Evolutionary conservation across 2,797 vertebrate genomes (phyloP), one percentile per base, ranked within the genome.

Genomic region (Loris lydekkerianus): DNA sequence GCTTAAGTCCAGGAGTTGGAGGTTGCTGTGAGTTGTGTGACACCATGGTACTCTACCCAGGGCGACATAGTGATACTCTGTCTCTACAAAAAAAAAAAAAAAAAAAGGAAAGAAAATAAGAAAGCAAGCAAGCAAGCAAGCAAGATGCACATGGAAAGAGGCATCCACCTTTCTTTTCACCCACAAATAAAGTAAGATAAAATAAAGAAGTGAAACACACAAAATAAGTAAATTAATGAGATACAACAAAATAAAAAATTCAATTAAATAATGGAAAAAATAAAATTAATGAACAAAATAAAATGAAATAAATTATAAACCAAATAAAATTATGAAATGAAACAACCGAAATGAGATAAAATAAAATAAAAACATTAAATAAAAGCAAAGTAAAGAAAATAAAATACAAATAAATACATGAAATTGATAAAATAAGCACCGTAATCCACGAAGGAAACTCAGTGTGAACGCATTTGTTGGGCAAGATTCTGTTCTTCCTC

Each of bases 271-370:
- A 25, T 65, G 63, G 15, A 17, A 20, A 27, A 72, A 89, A 85
- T 80, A 49, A 80, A 93, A 40, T 21, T 10, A 85, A 76, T 46
- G 46, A 46, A 46, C n/a, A 29, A 69, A 87, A 84, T 75, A 49
- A 75, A 93, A 46, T 46, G 20, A 70, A 78, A 58, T 40, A 75
- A 90, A 89, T 20, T 27, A 58, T 75, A 85, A 75, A 46, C 17
- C 27, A 84, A 86, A 37, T 25, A 77, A 93, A 94, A 90, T n/a
- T 84, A 34, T 20, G 10, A 69, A 72, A 58, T 73, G 46, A 46
- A 72, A 49, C 75, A 60, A 56, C 29, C 1, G 13, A 76, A 77
- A 87, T 14, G n/a, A 75, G 31, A 29, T n/a, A 83, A 70, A 63
- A n/a, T 20, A 84, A 43, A 72, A 60, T 2, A 46, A 83, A 80